Percentiles rank a stretch among this genome's conserved stretches.
Evolutionary conservation across 2,797 vertebrate genomes (phyloP).

Genomic region (Todus mexicanus): DNA sequence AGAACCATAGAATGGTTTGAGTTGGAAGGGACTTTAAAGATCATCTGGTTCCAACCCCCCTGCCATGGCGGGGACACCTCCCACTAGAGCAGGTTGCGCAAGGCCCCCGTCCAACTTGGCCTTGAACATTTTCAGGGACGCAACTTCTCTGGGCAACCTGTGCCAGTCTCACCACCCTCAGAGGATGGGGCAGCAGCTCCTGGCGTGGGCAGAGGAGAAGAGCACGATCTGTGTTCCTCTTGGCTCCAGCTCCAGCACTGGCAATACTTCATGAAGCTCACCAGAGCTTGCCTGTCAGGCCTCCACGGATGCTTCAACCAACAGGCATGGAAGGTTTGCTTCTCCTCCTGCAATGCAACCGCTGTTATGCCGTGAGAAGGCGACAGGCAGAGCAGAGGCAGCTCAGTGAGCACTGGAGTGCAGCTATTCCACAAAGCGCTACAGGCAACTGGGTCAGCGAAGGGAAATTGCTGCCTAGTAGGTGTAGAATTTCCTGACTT

Average conservation of each 20-base stretch:
- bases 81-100: too few species aligned
- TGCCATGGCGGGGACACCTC: too few species aligned
- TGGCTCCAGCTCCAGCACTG: neutral
- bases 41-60: too few species aligned
- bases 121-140: too few species aligned
- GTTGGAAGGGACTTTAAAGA: too few species aligned
- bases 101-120: too few species aligned
- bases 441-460: neutral
- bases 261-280: neutral
- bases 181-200: neutral
- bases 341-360: neutral
- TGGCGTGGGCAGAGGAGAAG: neutral
- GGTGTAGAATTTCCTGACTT: conserved; percentile 31
- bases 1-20: neutral
- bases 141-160: too few species aligned
- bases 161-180: too few species aligned
- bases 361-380: rapidly evolving
- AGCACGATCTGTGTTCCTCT: neutral
- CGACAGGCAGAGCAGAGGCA: rapidly evolving
- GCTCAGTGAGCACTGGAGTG: neutral
- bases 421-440: neutral
- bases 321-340: neutral
- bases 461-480: neutral
- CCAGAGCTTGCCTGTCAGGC: neutral
- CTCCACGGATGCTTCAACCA: neutral